Evolutionary conservation across 2,113 vertebrate species (phyloP).

Genomic region (Daboia siamensis): DNA sequence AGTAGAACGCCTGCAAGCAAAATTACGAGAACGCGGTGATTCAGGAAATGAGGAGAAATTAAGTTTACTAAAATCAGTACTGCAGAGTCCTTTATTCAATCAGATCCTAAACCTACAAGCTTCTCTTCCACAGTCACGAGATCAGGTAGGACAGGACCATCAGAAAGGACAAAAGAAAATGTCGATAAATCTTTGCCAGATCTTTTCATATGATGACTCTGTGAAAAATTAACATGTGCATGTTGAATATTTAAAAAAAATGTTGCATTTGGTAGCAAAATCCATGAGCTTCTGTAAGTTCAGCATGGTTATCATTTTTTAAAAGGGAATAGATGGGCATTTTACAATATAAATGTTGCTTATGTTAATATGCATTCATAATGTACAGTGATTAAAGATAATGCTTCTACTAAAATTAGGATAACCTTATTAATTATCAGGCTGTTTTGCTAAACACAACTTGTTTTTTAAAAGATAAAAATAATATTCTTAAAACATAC

Average conservation of each 20-base stretch:
- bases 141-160: constrained; percentile 76
- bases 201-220: constrained; percentile 19
- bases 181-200: background rate
- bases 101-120: constrained; percentile 92
- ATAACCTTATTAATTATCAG: background rate
- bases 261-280: background rate
- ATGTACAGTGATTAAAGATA: background rate
- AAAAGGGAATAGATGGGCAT: background rate
- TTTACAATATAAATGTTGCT: background rate
- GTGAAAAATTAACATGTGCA: constrained; percentile 33
- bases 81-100: constrained; percentile 97
- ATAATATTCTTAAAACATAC: background rate
- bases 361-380: background rate
- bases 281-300: background rate
- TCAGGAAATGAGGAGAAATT: constrained; percentile 87
- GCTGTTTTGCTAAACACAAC: background rate
- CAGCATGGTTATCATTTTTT: rapidly evolving
- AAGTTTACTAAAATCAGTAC: constrained; percentile 85
- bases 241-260: constrained; percentile 3
- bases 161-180: rapidly evolving
- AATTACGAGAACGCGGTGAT: constrained; percentile 89
- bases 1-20: constrained; percentile 89
- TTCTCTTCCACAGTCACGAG: constrained; percentile 88
- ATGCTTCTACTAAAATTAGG: background rate
- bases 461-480: background rate